Evolutionary conservation across 2,113 vertebrate genomes (phyloP).

Genomic region (Lasiurus cinereus): DNA sequence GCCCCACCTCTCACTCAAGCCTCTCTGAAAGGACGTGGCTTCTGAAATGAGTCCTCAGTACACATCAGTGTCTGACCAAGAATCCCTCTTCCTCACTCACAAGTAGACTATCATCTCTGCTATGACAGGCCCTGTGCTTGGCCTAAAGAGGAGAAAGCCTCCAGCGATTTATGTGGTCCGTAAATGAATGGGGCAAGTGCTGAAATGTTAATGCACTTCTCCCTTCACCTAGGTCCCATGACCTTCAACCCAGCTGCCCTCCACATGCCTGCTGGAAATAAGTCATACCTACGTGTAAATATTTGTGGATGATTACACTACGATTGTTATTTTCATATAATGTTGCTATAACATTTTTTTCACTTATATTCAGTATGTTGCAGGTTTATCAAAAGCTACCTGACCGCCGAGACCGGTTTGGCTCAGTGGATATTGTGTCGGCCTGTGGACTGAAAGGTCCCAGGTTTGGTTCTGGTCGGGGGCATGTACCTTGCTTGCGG

Average conservation of each 20-base stretch:
- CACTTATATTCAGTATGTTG: neutral
- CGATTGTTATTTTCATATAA: neutral
- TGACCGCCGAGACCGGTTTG: neutral
- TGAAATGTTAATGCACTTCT: neutral
- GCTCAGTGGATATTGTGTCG: no score
- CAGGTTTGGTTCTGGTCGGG: no score
- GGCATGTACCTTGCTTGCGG: no score
- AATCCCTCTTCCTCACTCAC: neutral
- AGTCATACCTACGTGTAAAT: neutral
- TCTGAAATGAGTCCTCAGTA: neutral
- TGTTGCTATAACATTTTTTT: neutral
- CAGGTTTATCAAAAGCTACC: neutral
- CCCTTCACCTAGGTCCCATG: neutral
- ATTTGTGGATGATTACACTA: neutral
- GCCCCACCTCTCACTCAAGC: neutral
- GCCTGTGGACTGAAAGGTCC: no score
- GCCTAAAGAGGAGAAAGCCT: neutral
- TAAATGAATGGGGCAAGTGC: neutral
- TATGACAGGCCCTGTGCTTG: neutral
- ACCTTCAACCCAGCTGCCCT: neutral
- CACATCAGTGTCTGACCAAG: rapidly evolving
- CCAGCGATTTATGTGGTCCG: neutral
- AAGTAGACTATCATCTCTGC: neutral
- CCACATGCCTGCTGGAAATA: neutral
- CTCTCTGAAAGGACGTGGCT: neutral